These are phyloP conservation scores for Schizotus pectinicornis DNA, from an alignment of 2,888 invertebrate species.

Conservation along the genomic window DNA sequence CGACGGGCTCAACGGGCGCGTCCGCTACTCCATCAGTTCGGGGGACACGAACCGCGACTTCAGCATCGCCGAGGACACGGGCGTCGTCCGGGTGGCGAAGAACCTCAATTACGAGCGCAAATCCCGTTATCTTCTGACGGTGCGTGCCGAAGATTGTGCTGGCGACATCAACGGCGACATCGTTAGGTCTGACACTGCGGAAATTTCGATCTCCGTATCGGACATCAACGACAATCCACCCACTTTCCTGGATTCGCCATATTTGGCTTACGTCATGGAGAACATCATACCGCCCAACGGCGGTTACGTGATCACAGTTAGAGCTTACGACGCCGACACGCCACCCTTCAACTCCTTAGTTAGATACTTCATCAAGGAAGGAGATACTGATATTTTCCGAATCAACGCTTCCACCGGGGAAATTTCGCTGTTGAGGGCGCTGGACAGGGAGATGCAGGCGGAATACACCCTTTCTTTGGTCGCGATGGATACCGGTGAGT, in stretches of 20 bases:
- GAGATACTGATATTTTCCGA: constrained; percentile 87
- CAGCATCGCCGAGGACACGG: constrained; percentile 90
- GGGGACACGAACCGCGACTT: constrained; percentile 93
- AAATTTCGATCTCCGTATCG: constrained; percentile 82
- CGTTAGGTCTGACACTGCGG: constrained; percentile 76
- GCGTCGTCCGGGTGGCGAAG: constrained; percentile 88
- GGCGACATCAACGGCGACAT: constrained; percentile 66
- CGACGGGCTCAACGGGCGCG: constrained; percentile 87
- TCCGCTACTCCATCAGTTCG: constrained; percentile 86
- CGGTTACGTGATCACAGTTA: constrained; percentile 82
- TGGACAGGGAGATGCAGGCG: constrained; percentile 84
- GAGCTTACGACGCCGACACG: constrained; percentile 90
- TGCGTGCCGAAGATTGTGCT: constrained; percentile 89
- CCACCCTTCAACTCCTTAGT: constrained; percentile 90
- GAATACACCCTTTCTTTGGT: constrained; percentile 86
- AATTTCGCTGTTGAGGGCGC: constrained; percentile 79
- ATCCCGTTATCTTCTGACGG: constrained; percentile 79
- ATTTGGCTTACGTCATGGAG: constrained; percentile 92
- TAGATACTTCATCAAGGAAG: constrained; percentile 91
- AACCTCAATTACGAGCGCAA: constrained; percentile 93
- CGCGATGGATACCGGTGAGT: constrained; percentile 92
- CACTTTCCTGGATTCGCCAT: constrained; percentile 92
- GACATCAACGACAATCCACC: constrained; percentile 96
- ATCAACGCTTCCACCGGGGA: constrained; percentile 93
- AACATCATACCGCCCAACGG: constrained; percentile 82